Percentiles rank a stretch among this genome's conserved stretches.
Conservation (phyloP, 2,797 vertebrate genomes). For the Hippopotamyrus pictus region DNA sequence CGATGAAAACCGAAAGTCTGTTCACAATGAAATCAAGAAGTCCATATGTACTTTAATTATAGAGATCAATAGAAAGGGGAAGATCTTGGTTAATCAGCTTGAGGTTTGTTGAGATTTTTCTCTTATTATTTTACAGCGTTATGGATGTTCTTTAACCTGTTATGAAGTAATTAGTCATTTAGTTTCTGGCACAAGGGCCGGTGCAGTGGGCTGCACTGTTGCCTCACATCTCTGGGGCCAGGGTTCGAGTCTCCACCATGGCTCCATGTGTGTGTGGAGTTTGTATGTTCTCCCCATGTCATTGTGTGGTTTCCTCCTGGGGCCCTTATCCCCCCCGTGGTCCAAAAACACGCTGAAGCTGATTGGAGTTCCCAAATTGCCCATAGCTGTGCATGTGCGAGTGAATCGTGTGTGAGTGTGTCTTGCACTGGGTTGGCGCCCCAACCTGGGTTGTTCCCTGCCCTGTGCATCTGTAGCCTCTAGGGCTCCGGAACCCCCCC, state of each 20-base stretch:
- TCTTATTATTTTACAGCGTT: background rate
- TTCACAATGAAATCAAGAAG: slow-evolving; percentile 96
- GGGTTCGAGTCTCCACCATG: background rate
- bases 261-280: background rate
- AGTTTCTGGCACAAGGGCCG: background rate
- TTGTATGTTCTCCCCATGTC: background rate
- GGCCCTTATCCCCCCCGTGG: background rate
- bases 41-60: slow-evolving; percentile 94
- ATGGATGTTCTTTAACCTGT: background rate
- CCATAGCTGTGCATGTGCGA: background rate
- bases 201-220: background rate
- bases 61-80: slow-evolving; percentile 97
- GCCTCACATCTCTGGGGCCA: background rate
- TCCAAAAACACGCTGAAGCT: background rate
- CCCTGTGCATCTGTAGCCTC: background rate
- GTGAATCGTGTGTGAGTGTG: background rate
- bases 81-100: slow-evolving; percentile 88
- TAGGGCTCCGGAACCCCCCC: background rate
- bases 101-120: slow-evolving; percentile 64
- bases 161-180: background rate
- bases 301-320: background rate
- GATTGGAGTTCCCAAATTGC: background rate
- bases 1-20: slow-evolving; percentile 90
- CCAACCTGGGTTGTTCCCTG: background rate
- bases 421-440: background rate